Base-by-base conservation (phyloP, 35 echinoderm and acorn worm genomes). In the Acanthaster planci region DNA sequence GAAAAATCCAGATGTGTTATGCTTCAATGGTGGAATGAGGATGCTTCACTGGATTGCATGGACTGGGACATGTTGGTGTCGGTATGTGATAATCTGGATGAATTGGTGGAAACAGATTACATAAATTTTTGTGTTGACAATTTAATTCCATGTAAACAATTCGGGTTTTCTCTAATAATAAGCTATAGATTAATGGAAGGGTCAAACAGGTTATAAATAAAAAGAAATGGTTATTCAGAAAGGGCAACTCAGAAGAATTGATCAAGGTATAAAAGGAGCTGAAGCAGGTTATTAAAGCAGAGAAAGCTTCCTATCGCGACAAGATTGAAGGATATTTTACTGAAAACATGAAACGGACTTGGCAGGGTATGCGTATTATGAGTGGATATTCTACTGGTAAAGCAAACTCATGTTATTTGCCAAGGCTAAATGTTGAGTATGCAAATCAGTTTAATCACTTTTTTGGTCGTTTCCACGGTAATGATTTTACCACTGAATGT, bases 331-430 rank as follows among this genome's bases (percentile, higher is more conserved):
- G 42, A 30, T 40, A 77, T 34, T 78, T 86, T 29, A 87, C 72
- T 29, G 10, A 78, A 54, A 78, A 87, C 55, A 87, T 87, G 85
- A 87, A 87, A 37, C 31, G 22, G 16, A 51, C 78, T 27, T 87
- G 75, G 85, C 40, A 87, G 32, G 85, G 85, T 53, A 78, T 87
- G 56, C 78, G 57, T 44, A 68, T 85, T 3, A 90, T 90, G 81
- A 90, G 82, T 64, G 89, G 82, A 0, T 90, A 85, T 84, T 35
- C 82, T 1, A 84, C 58, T 52, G 47, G 55, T 5, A 37, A 31
- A 17, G 7, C 1, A 29, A 80, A 79, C 18, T 57, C 6, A 39
- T 31, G 32, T 5, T 19, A 9, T 42, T 54, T 19, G 14, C 50
- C 17, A 29, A 15, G 2, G 23, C 30, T 7, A 27, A 57, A 76